These are phyloP conservation scores for Caenorhabditis japonica DNA, from an alignment of 2,888 invertebrate genomes.

Conservation along the genomic window DNA sequence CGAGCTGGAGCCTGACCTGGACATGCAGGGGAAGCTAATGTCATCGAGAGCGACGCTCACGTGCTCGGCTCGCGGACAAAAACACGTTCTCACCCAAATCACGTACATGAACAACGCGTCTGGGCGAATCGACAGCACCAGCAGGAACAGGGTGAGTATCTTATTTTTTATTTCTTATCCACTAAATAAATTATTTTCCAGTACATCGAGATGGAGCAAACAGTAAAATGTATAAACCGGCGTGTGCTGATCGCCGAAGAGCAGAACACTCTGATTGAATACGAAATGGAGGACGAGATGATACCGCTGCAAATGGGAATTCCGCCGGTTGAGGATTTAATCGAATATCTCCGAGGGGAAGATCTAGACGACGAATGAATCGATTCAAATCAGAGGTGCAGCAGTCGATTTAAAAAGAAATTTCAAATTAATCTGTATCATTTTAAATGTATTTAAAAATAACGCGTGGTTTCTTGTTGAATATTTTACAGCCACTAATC, in stretches of 20 bases:
- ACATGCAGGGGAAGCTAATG: conserved; percentile 17
- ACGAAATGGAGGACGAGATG: conserved; percentile 42
- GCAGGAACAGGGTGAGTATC: conserved; percentile 18
- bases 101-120: conserved; percentile 31
- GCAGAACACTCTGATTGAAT: conserved; percentile 19
- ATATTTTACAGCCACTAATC: conserved; percentile 13
- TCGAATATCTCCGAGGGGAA: conserved; percentile 9
- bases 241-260: conserved; percentile 39
- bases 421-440: conserved; percentile 38
- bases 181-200: conserved; percentile 3
- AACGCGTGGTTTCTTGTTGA: conserved; percentile 28
- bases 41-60: conserved; percentile 24
- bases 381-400: conserved; percentile 1
- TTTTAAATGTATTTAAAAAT: conserved; percentile 25
- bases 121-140: neutral
- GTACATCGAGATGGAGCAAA: conserved; percentile 49
- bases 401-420: neutral
- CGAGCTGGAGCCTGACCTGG: conserved; percentile 30
- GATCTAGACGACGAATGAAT: conserved; percentile 13
- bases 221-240: conserved; percentile 43
- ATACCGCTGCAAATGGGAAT: conserved; percentile 15
- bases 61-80: conserved; percentile 26
- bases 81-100: conserved; percentile 34
- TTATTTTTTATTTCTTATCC: conserved; percentile 22
- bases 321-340: conserved; percentile 34